Percentiles rank a stretch among this genome's conserved stretches.
These are phyloP conservation scores for Aphyosemion australe DNA, from an alignment of 2,113 vertebrate species.

Conservation along the genomic window DNA sequence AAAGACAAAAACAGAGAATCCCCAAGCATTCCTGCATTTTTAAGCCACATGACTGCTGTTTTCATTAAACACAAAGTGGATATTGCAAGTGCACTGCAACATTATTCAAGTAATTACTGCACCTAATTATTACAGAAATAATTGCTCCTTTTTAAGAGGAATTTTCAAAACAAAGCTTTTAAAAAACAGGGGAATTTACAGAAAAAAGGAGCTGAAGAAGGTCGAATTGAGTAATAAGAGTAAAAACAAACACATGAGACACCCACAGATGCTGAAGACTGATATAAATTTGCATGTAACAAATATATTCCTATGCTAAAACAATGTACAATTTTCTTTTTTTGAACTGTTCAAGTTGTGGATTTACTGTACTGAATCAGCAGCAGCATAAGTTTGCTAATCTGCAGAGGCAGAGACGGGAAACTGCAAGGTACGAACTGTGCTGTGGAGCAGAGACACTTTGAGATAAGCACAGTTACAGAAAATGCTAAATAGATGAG, in stretches of 20 bases:
- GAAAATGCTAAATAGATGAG: slow-evolving; percentile 74
- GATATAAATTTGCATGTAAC: neutral
- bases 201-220: neutral
- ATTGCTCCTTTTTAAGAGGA: slow-evolving; percentile 11
- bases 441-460: slow-evolving; percentile 61
- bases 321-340: slow-evolving; percentile 21
- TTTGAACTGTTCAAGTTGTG: slow-evolving; percentile 19
- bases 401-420: slow-evolving; percentile 38
- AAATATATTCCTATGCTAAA: slow-evolving; percentile 2
- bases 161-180: slow-evolving; percentile 23
- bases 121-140: slow-evolving; percentile 29
- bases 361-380: slow-evolving; percentile 44
- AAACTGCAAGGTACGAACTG: slow-evolving; percentile 54
- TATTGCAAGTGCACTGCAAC: slow-evolving; percentile 10
- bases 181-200: slow-evolving; percentile 17
- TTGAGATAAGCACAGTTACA: slow-evolving; percentile 65
- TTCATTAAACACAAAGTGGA: slow-evolving; percentile 37
- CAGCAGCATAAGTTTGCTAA: slow-evolving; percentile 48
- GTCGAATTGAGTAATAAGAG: slow-evolving; percentile 5
- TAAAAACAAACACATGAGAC: slow-evolving; percentile 12
- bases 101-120: slow-evolving; percentile 38
- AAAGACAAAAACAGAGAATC: slow-evolving; percentile 22
- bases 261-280: slow-evolving; percentile 1
- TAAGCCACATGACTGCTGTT: slow-evolving; percentile 39
- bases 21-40: slow-evolving; percentile 27